A percentile compares a stretch with the other conserved stretches of the same genome.
These are phyloP conservation scores for Geodia barretti DNA, from an alignment of 37 sponge, comb jelly and placozoan genomes.

Conservation along the genomic window DNA sequence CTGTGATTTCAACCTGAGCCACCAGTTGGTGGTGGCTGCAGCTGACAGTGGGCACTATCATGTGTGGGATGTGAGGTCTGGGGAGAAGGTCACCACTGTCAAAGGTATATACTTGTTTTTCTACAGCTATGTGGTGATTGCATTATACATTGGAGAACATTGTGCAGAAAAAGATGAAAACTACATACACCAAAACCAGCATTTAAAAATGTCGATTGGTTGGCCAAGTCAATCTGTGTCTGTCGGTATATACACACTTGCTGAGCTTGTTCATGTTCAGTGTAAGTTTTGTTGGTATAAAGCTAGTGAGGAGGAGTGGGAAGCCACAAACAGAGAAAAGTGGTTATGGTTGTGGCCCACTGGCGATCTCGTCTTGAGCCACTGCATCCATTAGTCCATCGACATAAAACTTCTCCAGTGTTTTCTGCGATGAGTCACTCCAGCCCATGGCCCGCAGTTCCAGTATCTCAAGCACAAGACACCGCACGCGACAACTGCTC, in stretches of 20 bases:
- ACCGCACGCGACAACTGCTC: slow-evolving; percentile 32
- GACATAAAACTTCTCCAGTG: slow-evolving; percentile 52
- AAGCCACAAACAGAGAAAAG: too few relatives aligned
- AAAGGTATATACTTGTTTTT: slow-evolving; percentile 2
- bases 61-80: slow-evolving; percentile 57
- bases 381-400: slow-evolving; percentile 74
- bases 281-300: too few relatives aligned
- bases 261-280: too few relatives aligned
- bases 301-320: too few relatives aligned
- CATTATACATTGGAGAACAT: too few relatives aligned
- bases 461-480: slow-evolving; percentile 60
- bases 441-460: slow-evolving; percentile 68
- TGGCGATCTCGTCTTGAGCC: slow-evolving; percentile 59
- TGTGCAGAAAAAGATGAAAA: too few relatives aligned
- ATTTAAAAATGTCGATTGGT: too few relatives aligned
- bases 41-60: slow-evolving; percentile 24
- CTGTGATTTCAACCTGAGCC: slow-evolving; percentile 29
- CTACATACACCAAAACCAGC: too few relatives aligned
- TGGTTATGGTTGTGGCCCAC: too few relatives aligned
- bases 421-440: slow-evolving; percentile 51
- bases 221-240: too few relatives aligned
- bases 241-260: too few relatives aligned
- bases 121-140: too few relatives aligned
- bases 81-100: neutral
- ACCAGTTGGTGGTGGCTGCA: slow-evolving; percentile 37